Evolutionary conservation across 2,797 vertebrate species (phyloP).

Genomic region (Heteromormyrus szaboi): DNA sequence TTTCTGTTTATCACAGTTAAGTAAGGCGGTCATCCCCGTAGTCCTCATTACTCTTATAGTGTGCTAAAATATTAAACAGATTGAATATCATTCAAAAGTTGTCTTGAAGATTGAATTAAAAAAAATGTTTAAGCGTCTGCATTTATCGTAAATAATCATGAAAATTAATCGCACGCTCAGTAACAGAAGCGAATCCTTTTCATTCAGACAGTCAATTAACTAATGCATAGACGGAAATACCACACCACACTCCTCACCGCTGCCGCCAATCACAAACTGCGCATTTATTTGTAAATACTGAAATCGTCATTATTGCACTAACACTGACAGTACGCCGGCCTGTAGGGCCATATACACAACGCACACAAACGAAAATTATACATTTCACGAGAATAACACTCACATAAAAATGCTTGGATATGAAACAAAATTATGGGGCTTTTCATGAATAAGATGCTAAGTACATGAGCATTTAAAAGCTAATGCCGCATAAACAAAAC

Average conservation of each 20-base stretch:
- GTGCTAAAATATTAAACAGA: neutral
- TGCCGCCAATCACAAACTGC: neutral
- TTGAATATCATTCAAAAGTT: neutral
- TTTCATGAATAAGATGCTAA: neutral
- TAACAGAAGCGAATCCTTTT: neutral
- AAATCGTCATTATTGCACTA: neutral
- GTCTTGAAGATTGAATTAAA: neutral
- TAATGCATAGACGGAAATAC: neutral
- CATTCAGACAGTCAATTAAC: neutral
- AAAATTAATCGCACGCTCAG: neutral
- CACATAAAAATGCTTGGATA: conserved; percentile 31
- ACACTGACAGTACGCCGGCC: neutral
- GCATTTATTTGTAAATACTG: neutral
- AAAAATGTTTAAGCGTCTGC: neutral
- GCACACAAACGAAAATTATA: conserved; percentile 29
- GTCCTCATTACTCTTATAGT: neutral
- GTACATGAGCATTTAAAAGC: neutral
- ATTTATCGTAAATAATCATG: neutral
- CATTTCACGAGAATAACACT: conserved; percentile 44
- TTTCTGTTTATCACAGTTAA: neutral
- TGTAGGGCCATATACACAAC: neutral
- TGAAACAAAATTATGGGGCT: neutral
- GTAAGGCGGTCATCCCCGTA: neutral
- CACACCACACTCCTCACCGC: neutral
- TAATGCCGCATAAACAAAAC: neutral